Percentiles rank a stretch among this genome's conserved stretches.
These are phyloP conservation scores for Lophura nycthemera DNA, from an alignment of 2,113 vertebrate genomes.

Conservation along the genomic window DNA sequence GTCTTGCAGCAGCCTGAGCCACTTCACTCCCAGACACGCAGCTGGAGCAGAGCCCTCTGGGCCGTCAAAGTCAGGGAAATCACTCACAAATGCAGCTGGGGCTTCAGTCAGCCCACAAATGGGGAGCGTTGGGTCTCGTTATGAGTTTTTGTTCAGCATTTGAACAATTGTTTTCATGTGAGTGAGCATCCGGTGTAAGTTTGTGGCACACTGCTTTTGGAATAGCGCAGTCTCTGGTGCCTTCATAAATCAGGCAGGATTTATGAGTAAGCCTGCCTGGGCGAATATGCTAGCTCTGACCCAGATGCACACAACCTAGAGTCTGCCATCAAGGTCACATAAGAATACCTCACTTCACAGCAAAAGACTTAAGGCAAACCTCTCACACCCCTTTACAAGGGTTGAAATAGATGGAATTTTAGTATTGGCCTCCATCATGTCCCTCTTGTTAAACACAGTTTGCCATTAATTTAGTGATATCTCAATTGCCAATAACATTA, in stretches of 20 bases:
- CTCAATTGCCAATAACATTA: neutral
- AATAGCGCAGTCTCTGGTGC: neutral
- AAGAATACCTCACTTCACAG: neutral
- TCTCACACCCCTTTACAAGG: neutral
- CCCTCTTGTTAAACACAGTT: neutral
- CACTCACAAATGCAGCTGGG: neutral
- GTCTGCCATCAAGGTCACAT: neutral
- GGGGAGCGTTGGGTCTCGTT: neutral
- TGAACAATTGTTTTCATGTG: neutral
- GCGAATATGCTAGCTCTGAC: accelerated
- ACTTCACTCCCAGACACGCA: neutral
- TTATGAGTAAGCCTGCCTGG: neutral
- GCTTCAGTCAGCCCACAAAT: neutral
- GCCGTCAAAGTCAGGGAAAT: neutral
- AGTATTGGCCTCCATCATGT: accelerated
- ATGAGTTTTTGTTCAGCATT: accelerated
- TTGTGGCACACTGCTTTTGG: accelerated
- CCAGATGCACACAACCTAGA: neutral
- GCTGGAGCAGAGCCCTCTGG: neutral
- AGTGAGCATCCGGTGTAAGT: neutral
- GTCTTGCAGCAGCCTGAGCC: neutral
- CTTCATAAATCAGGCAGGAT: neutral
- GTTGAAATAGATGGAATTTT: neutral
- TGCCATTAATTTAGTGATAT: neutral
- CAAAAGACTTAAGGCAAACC: neutral